Conservation (phyloP, 2,797 vertebrate genomes). For the Sardinella longiceps region DNA sequence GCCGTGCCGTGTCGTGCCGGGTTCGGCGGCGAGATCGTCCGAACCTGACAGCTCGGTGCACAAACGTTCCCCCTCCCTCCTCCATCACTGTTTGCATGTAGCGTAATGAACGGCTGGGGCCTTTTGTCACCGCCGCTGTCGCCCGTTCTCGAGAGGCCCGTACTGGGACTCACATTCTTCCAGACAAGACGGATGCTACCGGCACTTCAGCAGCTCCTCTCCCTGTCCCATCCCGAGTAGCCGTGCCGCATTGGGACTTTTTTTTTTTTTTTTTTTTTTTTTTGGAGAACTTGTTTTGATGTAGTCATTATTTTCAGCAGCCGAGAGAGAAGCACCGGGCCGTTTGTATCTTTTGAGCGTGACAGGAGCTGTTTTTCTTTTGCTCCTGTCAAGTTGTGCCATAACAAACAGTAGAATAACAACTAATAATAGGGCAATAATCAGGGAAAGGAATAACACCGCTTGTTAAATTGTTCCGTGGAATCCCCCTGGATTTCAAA, state of each 20-base stretch:
- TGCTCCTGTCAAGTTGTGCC: background rate
- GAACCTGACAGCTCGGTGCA: constrained; percentile 42
- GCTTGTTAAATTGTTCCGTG: background rate
- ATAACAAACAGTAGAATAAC: background rate
- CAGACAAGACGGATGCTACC: constrained; percentile 12
- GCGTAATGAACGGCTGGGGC: constrained; percentile 60
- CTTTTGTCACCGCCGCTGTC: constrained; percentile 58
- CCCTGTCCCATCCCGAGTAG: background rate
- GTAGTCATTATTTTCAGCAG: constrained; percentile 23
- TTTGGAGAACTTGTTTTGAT: background rate
- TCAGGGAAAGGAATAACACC: background rate
- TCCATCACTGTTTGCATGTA: constrained; percentile 66
- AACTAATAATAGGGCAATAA: constrained; percentile 2
- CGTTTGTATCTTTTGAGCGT: background rate
- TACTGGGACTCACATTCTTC: constrained; percentile 25
- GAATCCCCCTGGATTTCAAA: background rate
- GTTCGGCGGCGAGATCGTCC: constrained; percentile 65
- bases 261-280: background rate
- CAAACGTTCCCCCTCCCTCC: constrained; percentile 37
- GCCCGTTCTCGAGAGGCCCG: constrained; percentile 35
- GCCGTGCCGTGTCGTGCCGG: constrained; percentile 37
- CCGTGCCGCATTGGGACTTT: background rate
- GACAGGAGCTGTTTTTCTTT: constrained; percentile 14
- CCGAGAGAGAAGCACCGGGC: background rate
- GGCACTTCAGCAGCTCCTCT: background rate